These are phyloP conservation scores for Anguilla anguilla DNA, from an alignment of 2,797 vertebrate species.

Conservation along the genomic window DNA sequence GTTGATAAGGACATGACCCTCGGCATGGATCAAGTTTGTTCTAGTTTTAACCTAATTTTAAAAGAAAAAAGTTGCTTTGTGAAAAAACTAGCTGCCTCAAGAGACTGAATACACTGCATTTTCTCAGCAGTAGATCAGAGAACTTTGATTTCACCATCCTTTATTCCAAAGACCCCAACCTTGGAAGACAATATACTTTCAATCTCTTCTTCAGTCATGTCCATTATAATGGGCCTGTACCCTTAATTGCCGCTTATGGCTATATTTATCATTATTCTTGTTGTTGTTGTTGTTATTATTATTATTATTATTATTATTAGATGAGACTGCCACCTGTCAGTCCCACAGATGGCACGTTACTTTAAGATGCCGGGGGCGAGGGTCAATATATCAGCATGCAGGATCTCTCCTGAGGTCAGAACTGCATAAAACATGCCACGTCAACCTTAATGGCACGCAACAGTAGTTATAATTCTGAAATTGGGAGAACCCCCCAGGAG, in stretches of 20 bases:
- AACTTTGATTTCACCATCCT: too few species aligned
- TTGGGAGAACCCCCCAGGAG: conserved; percentile 40
- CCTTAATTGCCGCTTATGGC: neutral
- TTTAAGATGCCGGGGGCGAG: conserved; percentile 35
- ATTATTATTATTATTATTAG: neutral
- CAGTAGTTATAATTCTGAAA: neutral
- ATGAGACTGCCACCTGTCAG: conserved; percentile 45
- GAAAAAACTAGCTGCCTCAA: neutral
- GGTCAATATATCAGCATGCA: conserved; percentile 58
- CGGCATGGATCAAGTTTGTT: too few species aligned
- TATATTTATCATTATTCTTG: neutral
- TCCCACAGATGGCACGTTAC: conserved; percentile 60
- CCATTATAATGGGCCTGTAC: too few species aligned
- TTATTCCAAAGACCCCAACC: too few species aligned
- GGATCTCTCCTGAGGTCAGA: conserved; percentile 53
- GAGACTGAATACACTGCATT: neutral
- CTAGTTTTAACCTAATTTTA: too few species aligned
- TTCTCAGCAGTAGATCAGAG: too few species aligned
- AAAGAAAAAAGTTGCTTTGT: neutral
- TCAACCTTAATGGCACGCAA: conserved; percentile 45
- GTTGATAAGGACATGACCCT: too few species aligned
- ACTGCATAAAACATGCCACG: conserved; percentile 52
- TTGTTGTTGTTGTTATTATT: neutral
- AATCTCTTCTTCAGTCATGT: too few species aligned
- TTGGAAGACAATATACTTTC: too few species aligned